phyloP scores from a whole-genome alignment of 2,113 vertebrate species.

The Nesoenas mayeri region DNA sequence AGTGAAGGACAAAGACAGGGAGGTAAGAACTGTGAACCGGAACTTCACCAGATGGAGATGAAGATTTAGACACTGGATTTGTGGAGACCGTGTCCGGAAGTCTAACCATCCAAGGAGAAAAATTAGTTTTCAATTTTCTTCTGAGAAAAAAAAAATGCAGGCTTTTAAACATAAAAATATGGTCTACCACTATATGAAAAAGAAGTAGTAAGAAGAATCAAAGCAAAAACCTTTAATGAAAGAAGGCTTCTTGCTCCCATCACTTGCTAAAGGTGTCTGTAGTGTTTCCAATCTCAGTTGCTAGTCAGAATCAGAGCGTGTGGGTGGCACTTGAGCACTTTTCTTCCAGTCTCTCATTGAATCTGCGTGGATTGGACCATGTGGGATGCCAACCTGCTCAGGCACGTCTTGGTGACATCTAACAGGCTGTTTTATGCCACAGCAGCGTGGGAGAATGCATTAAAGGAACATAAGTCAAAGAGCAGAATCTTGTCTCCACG shows the following conservation, averaged over 20 bases:
- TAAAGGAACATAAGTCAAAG: conserved; percentile 47
- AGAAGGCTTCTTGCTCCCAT: conserved; percentile 49
- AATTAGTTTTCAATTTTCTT: background rate
- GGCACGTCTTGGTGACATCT: conserved; percentile 36
- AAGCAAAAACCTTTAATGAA: conserved; percentile 48
- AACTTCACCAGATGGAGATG: conserved; percentile 45
- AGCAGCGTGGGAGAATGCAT: conserved; percentile 39
- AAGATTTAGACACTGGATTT: background rate
- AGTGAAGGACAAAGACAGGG: conserved; percentile 8
- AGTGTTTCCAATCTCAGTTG: conserved; percentile 12
- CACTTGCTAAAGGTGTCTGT: conserved; percentile 39
- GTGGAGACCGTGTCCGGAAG: background rate
- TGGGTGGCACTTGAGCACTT: conserved; percentile 50
- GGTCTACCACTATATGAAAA: background rate
- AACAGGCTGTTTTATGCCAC: conserved; percentile 43
- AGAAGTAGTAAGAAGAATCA: background rate
- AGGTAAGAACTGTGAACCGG: conserved; percentile 47
- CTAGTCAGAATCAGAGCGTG: conserved; percentile 47
- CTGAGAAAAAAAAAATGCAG: background rate
- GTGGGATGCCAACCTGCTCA: conserved; percentile 61
- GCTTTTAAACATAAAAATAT: background rate
- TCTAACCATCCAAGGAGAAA: background rate
- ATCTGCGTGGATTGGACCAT: conserved; percentile 40
- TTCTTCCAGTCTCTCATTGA: conserved; percentile 50
- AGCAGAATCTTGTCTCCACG: conserved; percentile 29